Conservation (phyloP, 2,888 invertebrate genomes). For the Caprella mutica region DNA sequence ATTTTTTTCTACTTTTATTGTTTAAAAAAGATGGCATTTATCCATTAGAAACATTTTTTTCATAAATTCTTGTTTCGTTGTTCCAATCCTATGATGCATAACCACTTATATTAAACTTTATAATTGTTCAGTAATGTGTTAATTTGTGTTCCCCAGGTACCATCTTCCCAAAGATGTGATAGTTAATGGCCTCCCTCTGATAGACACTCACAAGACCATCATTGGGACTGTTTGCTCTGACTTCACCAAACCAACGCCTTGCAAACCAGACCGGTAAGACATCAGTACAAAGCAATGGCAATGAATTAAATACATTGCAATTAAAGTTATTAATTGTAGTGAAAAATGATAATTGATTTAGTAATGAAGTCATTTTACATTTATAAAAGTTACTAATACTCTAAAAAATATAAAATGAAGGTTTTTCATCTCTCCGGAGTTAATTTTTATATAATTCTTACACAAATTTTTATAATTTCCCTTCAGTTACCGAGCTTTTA, state of each 20-base stretch:
- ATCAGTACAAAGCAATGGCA: background rate
- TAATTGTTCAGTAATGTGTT: background rate
- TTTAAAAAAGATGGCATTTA: background rate
- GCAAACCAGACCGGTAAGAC: conserved; percentile 28
- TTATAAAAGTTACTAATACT: background rate
- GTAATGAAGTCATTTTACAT: background rate
- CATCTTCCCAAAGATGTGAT: conserved; percentile 37
- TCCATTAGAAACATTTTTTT: background rate
- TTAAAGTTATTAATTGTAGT: background rate
- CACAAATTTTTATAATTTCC: background rate
- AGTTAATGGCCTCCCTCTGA: conserved; percentile 37
- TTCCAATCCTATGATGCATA: too few species aligned
- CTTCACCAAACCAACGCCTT: conserved; percentile 35
- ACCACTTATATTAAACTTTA: too few species aligned
- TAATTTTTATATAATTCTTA: background rate
- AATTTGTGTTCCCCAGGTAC: conserved; percentile 27
- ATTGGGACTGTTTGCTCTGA: conserved; percentile 37
- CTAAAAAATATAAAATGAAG: too few species aligned
- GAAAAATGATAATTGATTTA: background rate
- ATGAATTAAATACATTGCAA: background rate
- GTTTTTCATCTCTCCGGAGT: background rate
- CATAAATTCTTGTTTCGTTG: too few species aligned
- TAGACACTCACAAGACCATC: conserved; percentile 37
- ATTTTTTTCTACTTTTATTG: background rate
- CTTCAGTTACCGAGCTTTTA: conserved; percentile 35